These are phyloP conservation scores for Nyctibius bracteatus DNA, from an alignment of 2,113 vertebrate species.

Conservation along the genomic window DNA sequence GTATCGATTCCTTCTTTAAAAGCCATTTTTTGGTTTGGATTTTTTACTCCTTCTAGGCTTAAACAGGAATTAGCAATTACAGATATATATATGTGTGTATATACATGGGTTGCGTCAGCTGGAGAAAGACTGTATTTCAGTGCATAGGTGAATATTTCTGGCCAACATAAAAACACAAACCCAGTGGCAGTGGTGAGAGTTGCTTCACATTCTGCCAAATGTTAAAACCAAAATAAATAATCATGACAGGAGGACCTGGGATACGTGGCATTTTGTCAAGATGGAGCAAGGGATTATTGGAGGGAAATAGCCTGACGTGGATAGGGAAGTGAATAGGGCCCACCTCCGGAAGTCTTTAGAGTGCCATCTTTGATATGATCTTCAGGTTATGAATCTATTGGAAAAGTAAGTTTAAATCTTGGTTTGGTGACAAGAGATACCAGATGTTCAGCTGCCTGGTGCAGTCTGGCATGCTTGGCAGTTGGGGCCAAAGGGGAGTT, in stretches of 20 bases:
- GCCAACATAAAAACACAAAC: background rate
- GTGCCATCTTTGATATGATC: background rate
- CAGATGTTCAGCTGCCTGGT: background rate
- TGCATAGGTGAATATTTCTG: background rate
- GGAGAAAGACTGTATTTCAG: background rate
- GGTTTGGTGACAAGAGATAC: background rate
- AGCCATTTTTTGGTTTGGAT: background rate
- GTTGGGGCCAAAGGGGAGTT: background rate
- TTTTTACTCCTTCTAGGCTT: background rate
- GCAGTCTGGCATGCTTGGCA: background rate
- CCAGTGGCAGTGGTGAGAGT: background rate
- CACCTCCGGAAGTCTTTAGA: background rate
- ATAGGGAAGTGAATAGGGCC: background rate
- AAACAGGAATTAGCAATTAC: background rate
- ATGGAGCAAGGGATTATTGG: background rate
- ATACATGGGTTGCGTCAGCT: background rate
- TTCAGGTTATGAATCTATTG: background rate
- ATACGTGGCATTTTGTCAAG: background rate
- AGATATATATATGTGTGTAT: background rate
- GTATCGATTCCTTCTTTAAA: background rate
- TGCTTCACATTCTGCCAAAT: background rate
- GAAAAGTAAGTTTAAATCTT: background rate
- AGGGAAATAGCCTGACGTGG: background rate
- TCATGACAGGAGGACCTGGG: background rate
- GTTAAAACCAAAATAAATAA: background rate